Evolutionary conservation across 2,113 vertebrate genomes (phyloP).

Genomic region (Bos indicus): DNA sequence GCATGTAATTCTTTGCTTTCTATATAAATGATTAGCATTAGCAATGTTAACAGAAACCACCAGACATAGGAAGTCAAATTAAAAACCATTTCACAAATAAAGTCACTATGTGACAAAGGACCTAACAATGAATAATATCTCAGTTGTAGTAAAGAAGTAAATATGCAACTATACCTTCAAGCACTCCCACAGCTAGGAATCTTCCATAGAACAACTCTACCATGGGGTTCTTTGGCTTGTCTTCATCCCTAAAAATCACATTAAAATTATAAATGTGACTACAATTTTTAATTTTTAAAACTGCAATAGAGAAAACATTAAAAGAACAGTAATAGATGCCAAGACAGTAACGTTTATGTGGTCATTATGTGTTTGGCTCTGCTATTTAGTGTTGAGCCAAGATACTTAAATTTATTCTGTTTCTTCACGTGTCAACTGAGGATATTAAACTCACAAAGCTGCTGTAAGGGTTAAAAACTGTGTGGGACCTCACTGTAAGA

Average conservation of each 20-base stretch:
- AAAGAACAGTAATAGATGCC: not conserved
- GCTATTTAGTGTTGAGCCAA: not conserved
- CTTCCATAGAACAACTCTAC: constrained; percentile 98
- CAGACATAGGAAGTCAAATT: not conserved
- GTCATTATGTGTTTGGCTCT: not conserved
- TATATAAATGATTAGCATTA: not conserved
- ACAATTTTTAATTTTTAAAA: constrained; percentile 11
- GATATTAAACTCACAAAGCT: not conserved
- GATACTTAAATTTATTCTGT: not conserved
- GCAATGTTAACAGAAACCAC: not conserved
- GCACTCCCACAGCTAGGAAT: constrained; percentile 95
- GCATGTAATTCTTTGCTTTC: not conserved
- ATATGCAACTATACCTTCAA: constrained; percentile 88
- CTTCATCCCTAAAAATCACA: constrained; percentile 88
- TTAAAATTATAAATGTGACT: not conserved
- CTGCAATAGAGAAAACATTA: not conserved
- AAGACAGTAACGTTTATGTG: not conserved
- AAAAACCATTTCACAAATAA: not conserved
- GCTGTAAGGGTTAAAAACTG: not conserved
- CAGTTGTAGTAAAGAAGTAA: constrained; percentile 2
- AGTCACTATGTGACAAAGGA: not conserved
- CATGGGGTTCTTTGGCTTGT: constrained; percentile 99
- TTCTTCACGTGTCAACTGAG: not conserved
- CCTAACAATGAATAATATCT: not conserved
- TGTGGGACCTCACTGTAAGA: not conserved